Percentiles rank a stretch among this genome's conserved stretches.
Conservation (phyloP, 1,140 invertebrate species). For the Papilio polytes region DNA sequence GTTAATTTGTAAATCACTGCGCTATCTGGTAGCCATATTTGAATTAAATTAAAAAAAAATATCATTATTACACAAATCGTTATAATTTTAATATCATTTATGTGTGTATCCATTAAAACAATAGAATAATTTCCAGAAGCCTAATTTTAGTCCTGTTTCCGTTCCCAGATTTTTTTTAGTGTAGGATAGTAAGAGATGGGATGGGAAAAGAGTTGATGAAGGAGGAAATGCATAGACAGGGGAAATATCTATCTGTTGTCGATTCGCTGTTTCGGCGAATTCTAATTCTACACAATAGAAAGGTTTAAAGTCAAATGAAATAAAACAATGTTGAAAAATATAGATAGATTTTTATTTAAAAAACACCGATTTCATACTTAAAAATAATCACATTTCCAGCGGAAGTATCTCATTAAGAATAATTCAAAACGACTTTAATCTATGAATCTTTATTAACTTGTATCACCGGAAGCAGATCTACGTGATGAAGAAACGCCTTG, state of each 20-base stretch:
- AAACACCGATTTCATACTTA: neutral
- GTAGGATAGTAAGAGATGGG: no score
- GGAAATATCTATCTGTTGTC: no score
- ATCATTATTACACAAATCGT: neutral
- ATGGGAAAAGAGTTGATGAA: no score
- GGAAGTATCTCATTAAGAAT: conserved; percentile 9
- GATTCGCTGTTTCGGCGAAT: no score
- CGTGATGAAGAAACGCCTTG: conserved; percentile 17
- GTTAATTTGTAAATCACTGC: conserved; percentile 41
- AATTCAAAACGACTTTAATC: neutral
- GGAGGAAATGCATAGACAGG: no score
- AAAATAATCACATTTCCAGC: neutral
- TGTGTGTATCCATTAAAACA: neutral
- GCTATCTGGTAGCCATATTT: neutral
- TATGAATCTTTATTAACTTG: neutral
- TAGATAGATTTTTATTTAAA: neutral
- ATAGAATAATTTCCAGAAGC: no score
- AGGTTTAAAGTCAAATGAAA: neutral
- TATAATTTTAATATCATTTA: no score
- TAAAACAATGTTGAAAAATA: neutral
- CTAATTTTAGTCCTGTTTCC: no score
- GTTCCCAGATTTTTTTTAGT: no score
- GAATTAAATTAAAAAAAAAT: neutral
- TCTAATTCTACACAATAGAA: no score
- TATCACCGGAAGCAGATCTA: conserved; percentile 24